Conservation (phyloP, 2,888 invertebrate species). For the Tetranychus piercei region DNA sequence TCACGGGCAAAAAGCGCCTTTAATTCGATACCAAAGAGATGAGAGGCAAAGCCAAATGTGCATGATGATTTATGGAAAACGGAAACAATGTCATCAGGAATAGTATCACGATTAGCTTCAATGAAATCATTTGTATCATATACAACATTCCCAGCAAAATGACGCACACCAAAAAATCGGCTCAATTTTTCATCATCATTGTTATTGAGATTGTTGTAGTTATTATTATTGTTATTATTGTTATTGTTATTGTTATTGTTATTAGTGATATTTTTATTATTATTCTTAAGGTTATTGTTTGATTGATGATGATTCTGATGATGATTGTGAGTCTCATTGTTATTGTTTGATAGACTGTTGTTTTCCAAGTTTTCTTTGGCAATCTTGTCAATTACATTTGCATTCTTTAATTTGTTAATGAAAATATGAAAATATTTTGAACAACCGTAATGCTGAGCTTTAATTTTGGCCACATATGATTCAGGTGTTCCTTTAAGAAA, state of each 20-base stretch:
- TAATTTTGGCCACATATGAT: constrained; percentile 58
- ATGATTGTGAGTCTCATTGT: constrained; percentile 17
- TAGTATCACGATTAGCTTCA: constrained; percentile 63
- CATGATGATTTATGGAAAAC: constrained; percentile 80
- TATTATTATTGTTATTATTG: constrained; percentile 3
- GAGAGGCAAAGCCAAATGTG: constrained; percentile 89
- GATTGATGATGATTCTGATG: neutral
- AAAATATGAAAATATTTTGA: constrained; percentile 38
- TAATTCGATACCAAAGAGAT: constrained; percentile 78
- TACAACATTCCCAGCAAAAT: constrained; percentile 65
- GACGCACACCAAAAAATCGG: constrained; percentile 68
- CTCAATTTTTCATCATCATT: constrained; percentile 1
- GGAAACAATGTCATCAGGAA: constrained; percentile 68
- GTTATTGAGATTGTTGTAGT: neutral
- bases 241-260: constrained; percentile 16
- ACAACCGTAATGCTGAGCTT: constrained; percentile 61
- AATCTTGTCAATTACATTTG: neutral
- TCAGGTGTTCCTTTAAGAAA: constrained; percentile 61
- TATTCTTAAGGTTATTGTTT: neutral
- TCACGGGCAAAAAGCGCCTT: constrained; percentile 50
- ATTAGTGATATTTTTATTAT: constrained; percentile 21
- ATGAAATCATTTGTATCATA: constrained; percentile 77
- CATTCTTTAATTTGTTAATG: neutral
- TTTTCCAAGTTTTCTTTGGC: neutral
- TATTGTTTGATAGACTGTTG: neutral